Conservation (phyloP, 2,888 invertebrate genomes). For the Esperia sulphurella region DNA sequence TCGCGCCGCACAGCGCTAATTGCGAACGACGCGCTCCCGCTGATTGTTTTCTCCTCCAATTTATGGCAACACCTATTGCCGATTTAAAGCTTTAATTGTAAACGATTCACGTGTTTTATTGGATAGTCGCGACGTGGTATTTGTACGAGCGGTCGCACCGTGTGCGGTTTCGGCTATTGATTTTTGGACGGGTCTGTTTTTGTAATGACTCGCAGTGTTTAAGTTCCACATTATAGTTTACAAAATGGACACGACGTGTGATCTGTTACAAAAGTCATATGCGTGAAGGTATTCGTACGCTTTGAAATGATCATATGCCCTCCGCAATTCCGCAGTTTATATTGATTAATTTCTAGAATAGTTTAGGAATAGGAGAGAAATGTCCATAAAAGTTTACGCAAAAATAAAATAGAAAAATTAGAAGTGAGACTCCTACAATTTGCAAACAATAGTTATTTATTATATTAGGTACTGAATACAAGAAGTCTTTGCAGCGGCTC, state of each 20-base stretch:
- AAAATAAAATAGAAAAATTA: too few species aligned
- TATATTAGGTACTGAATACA: too few species aligned
- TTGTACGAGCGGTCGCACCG: constrained; percentile 63
- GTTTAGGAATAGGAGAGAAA: too few species aligned
- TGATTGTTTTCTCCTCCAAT: constrained; percentile 77
- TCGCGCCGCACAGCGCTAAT: constrained; percentile 76
- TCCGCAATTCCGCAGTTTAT: too few species aligned
- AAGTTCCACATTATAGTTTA: constrained; percentile 38
- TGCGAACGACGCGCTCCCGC: constrained; percentile 73
- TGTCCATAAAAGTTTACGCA: too few species aligned
- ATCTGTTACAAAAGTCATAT: constrained; percentile 23
- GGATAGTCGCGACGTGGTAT: constrained; percentile 69
- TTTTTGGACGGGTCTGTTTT: constrained; percentile 52
- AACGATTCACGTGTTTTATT: constrained; percentile 78
- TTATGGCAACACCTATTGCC: constrained; percentile 80
- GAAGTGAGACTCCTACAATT: too few species aligned
- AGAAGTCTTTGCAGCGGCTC: constrained; percentile 6
- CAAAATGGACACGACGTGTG: constrained; percentile 28
- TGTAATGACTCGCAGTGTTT: constrained; percentile 43
- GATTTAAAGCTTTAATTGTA: constrained; percentile 79
- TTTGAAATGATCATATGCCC: too few species aligned
- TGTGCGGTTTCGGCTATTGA: constrained; percentile 72
- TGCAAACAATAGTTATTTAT: too few species aligned
- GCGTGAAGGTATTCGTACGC: neutral
- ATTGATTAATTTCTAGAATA: too few species aligned